These are phyloP conservation scores for Leptodactylus fuscus DNA, from an alignment of 2,113 vertebrate genomes.

Conservation along the genomic window DNA sequence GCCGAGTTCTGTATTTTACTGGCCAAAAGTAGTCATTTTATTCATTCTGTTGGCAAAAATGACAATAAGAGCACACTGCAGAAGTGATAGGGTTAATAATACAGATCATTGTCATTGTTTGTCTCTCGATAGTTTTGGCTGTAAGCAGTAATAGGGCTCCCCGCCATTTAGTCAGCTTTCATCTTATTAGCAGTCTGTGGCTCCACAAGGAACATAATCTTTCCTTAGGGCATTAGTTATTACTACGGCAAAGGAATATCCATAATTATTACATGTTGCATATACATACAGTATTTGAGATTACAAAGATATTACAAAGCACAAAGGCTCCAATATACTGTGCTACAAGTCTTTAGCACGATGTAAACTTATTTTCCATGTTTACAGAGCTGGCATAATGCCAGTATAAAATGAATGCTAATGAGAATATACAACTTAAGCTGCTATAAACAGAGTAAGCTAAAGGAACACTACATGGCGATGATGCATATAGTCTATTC, in stretches of 20 bases:
- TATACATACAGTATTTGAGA: not conserved
- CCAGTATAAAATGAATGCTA: not conserved
- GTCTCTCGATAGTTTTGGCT: not conserved
- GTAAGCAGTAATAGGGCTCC: constrained; percentile 25
- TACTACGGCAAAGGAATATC: not conserved
- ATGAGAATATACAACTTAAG: not conserved
- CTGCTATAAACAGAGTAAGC: not conserved
- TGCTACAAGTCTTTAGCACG: not conserved
- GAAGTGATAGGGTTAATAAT: constrained; percentile 18
- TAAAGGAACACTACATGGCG: not conserved
- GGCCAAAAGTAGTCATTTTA: not conserved
- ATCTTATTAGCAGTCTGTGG: not conserved
- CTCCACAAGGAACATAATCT: not conserved
- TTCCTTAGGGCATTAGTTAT: not conserved
- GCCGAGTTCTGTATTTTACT: too few species aligned
- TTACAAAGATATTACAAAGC: not conserved
- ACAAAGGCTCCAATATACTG: not conserved
- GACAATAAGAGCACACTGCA: not conserved
- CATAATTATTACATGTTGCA: not conserved
- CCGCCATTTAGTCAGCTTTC: not conserved
- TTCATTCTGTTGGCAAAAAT: not conserved
- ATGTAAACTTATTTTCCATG: constrained; percentile 1
- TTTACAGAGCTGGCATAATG: not conserved
- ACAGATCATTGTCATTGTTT: constrained; percentile 26
- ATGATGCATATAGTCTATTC: not conserved